Evolutionary conservation across 2,888 invertebrate genomes (phyloP).

Genomic region (Odiellus spinosus): DNA sequence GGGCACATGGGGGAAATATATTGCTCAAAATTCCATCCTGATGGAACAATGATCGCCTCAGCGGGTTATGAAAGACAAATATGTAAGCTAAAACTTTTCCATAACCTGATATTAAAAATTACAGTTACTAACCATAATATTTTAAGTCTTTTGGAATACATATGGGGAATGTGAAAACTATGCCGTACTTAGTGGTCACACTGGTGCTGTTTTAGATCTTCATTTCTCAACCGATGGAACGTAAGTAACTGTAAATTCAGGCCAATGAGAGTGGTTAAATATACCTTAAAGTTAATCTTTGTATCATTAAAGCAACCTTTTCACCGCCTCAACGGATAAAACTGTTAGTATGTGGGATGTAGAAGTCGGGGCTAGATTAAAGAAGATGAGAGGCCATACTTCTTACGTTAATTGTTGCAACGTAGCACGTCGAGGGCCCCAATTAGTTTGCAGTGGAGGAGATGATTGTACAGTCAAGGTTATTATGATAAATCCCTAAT

Average conservation of each 20-base stretch:
- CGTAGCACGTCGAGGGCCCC: slow-evolving; percentile 67
- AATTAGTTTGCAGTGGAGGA: slow-evolving; percentile 76
- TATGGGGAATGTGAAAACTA: slow-evolving; percentile 97
- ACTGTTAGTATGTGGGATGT: slow-evolving; percentile 93
- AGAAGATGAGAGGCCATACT: slow-evolving; percentile 56
- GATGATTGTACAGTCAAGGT: slow-evolving; percentile 87
- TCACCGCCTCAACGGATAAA: slow-evolving; percentile 85
- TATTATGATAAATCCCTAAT: slow-evolving; percentile 38
- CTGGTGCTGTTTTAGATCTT: slow-evolving; percentile 85
- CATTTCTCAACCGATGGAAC: slow-evolving; percentile 31
- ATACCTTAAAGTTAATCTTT: too few relatives aligned
- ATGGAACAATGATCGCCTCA: slow-evolving; percentile 83
- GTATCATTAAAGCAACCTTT: slow-evolving; percentile 41
- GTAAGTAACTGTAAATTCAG: slow-evolving; percentile 18
- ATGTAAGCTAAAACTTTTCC: slow-evolving; percentile 45
- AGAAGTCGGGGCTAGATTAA: slow-evolving; percentile 65
- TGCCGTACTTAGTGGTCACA: slow-evolving; percentile 78
- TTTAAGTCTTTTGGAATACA: slow-evolving; percentile 68
- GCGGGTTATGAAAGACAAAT: slow-evolving; percentile 90
- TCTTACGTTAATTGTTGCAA: slow-evolving; percentile 43
- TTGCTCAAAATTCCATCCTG: slow-evolving; percentile 81
- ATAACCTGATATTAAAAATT: background rate
- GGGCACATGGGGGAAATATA: slow-evolving; percentile 97
- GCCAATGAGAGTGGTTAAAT: too few relatives aligned
- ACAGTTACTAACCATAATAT: slow-evolving; percentile 3